Base-by-base conservation (phyloP, 2,113 vertebrate genomes). In the Oxyruncus cristatus region DNA sequence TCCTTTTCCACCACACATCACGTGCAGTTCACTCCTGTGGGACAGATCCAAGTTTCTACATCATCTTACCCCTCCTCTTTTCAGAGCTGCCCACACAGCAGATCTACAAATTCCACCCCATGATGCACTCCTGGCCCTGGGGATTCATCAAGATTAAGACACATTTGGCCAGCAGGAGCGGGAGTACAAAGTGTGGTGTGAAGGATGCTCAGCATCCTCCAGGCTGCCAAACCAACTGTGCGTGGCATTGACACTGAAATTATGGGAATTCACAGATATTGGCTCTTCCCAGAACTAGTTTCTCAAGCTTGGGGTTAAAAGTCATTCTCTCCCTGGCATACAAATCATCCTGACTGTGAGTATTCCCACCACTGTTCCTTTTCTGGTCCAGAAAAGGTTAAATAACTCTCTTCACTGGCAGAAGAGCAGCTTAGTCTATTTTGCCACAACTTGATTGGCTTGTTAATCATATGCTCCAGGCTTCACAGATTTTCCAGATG, bases 391-490 rank as follows among this genome's bases (percentile, higher is more conserved):
- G 37, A 50, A 85, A 66, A 70, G 12, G 89, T 90, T 91, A 83
- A 96, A 62, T 2, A 75, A 12, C 41, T 91, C 65, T 70, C 23
- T 37, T 33, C 14, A 12, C 53, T 85, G 58, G n/a, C 71, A 85
- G 56, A 30, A 47, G 10, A 87, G 28, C 65, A 82, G 71, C 70
- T 70, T 42, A 52, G 24, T 9, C 71, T 44, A 30, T 73, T 85
- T 33, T 4, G 19, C 41, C 49, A 15, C 49, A 56, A 41, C 92
- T 56, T 73, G 67, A 93, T 75, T 91, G 53, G 58, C 93, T 33
- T 66, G 58, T 85, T 95, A 96, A 97, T 97, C 65, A 87, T 16
- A 62, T 27, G 70, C 73, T 83, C 37, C 1, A 63, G 77, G 73
- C 41, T 42, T 61, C 67, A 58, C 84, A 72, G 62, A 78, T 89